Evolutionary conservation across 2,888 invertebrate genomes (phyloP).

Genomic region (Lithophane ornitopus): DNA sequence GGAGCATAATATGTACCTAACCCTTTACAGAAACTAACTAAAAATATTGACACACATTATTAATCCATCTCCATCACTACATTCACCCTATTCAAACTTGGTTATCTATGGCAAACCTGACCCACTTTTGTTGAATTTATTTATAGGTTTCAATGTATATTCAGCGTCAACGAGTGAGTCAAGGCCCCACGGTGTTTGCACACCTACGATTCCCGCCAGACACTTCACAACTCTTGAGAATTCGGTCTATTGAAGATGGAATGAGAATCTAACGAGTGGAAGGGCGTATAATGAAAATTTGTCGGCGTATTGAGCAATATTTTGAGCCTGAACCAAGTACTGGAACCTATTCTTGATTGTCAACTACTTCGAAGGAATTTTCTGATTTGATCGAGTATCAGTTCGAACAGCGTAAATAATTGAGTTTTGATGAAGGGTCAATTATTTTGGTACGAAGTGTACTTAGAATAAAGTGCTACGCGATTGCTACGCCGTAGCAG

Average conservation of each 20-base stretch:
- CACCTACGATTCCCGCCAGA: conserved; percentile 59
- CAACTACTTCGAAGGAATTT: not conserved
- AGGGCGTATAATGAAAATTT: conserved; percentile 50
- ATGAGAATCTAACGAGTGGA: conserved; percentile 37
- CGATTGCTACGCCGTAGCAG: conserved; percentile 20
- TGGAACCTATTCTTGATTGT: not conserved
- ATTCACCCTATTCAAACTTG: conserved; percentile 38
- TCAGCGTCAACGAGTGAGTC: conserved; percentile 49
- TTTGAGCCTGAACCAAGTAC: conserved; percentile 24
- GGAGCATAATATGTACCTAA: not conserved
- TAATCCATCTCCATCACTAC: conserved; percentile 25
- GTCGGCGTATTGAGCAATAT: conserved; percentile 48
- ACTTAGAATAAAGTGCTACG: not conserved
- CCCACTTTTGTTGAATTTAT: conserved; percentile 60
- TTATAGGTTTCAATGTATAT: conserved; percentile 64
- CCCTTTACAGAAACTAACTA: not conserved
- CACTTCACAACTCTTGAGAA: conserved; percentile 53
- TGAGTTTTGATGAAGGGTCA: not conserved
- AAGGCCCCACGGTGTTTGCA: conserved; percentile 59
- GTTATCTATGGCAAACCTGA: conserved; percentile 47
- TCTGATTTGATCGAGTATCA: not conserved
- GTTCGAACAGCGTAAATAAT: conserved; percentile 1
- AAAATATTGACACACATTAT: conserved; percentile 41
- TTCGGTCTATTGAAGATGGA: conserved; percentile 54
- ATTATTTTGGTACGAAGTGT: not conserved